phyloP scores from a whole-genome alignment of 2,113 vertebrate genomes.

The Corythaixoides concolor region DNA sequence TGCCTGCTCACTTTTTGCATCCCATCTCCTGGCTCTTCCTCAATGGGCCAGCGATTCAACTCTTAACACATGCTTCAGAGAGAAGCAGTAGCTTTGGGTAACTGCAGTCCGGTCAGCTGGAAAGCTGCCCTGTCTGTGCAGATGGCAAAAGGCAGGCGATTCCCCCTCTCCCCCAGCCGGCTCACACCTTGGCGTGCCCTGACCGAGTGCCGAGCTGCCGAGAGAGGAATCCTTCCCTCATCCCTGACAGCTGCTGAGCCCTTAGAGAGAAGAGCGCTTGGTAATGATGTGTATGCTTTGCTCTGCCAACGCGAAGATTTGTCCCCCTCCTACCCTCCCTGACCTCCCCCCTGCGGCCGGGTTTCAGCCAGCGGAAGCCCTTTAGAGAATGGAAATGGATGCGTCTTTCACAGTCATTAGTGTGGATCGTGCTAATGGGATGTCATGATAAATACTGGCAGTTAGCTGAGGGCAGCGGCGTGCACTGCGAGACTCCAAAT shows the following conservation, averaged over 20 bases:
- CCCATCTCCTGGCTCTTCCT: not conserved
- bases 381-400: constrained; percentile 46
- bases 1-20: not conserved
- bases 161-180: fast-evolving
- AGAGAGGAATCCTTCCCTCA: not conserved
- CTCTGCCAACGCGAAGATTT: constrained; percentile 11
- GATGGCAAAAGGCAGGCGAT: not conserved
- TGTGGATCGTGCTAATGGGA: constrained; percentile 46
- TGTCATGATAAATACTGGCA: constrained; percentile 56
- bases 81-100: not conserved
- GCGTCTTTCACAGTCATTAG: constrained; percentile 52
- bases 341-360: not conserved
- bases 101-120: not conserved
- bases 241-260: not conserved
- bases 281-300: not conserved
- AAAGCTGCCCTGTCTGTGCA: not conserved
- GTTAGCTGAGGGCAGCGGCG: constrained; percentile 49
- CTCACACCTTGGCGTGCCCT: not conserved
- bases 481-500: not conserved
- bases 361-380: constrained; percentile 32
- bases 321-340: not conserved
- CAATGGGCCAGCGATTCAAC: not conserved
- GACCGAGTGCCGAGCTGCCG: not conserved
- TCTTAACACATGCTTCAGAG: not conserved
- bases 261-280: not conserved